These are phyloP conservation scores for Xyrauchen texanus DNA, from an alignment of 2,113 vertebrate species.

Conservation along the genomic window DNA sequence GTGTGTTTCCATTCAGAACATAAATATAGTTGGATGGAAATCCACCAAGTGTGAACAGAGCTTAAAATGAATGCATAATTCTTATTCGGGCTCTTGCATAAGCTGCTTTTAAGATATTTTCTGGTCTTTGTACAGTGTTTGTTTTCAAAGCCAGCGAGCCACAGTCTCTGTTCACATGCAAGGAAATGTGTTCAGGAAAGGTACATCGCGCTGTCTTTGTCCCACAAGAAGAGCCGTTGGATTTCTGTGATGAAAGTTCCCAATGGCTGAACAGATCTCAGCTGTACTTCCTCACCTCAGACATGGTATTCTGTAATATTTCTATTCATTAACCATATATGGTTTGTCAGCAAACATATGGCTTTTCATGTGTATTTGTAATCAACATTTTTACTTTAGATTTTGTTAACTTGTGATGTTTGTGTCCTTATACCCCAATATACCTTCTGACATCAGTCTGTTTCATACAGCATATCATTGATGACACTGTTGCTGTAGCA, in stretches of 20 bases:
- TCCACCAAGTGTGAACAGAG: no score
- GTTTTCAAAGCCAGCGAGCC: conserved; percentile 91
- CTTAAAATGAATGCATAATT: no score
- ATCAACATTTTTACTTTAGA: no score
- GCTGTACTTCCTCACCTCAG: conserved; percentile 83
- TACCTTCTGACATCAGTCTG: not conserved
- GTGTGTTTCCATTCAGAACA: no score
- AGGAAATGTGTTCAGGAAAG: conserved; percentile 78
- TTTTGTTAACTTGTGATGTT: no score
- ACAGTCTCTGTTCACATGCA: conserved; percentile 83
- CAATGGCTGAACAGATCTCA: conserved; percentile 91
- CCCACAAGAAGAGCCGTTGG: conserved; percentile 82
- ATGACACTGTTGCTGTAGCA: conserved; percentile 85
- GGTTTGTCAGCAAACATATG: not conserved
- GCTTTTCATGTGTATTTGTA: no score
- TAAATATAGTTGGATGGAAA: no score
- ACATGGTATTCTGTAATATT: conserved; percentile 73
- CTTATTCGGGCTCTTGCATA: not conserved
- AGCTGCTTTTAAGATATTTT: not conserved
- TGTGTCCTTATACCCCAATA: not conserved
- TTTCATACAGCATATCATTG: conserved; percentile 78
- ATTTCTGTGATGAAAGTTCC: conserved; percentile 74
- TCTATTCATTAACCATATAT: not conserved
- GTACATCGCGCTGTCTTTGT: conserved; percentile 84
- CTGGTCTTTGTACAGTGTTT: conserved; percentile 78